Evolutionary conservation across 2,888 invertebrate species (phyloP), one percentile per base, ranked within the genome.

Genomic region (Drosophila peninsularis): DNA sequence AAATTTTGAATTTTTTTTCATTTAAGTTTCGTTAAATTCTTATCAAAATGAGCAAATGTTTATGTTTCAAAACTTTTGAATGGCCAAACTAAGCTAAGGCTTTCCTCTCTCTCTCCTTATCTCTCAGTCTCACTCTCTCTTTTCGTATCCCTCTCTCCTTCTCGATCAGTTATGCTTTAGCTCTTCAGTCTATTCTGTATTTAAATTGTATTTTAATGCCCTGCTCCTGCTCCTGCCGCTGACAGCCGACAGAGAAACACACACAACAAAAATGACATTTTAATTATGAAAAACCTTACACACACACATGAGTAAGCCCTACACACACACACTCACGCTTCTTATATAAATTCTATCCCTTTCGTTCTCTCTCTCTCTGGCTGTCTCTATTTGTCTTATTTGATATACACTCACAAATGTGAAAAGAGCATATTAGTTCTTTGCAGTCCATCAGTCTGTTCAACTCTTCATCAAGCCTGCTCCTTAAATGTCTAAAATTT

Each of bases 221-320:
- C 24, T 3, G 24, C 24, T 24, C 24, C n/a, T 36, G 34, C 36
- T 32, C 45, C 49, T 49, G 47, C 27, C 7, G 37, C 36, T 41
- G 52, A 39, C 52, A 58, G 52, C 50, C 6, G 2, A 10, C 50
- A 50, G 13, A 19, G 6, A 17, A n/a, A 6, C 27, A 45, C 45
- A 19, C 32, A 34, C 32, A 56, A 44, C 42, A 30, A 55, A 39
- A 52, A 30, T 53, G 58, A 41, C 58, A 52, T 60, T 60, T 52
- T 60, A 60, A 60, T 60, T 60, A 60, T 41, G 53, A 60, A 52
- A 52, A 41, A 41, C 14, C 30, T 45, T 24, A n/a, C n/a, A 42
- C 27, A 19, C 2, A 17, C 47, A 32, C 2, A 27, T 19, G 41
- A 11, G 5, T 2, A 30, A 34, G 9, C 4, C 17, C 10, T 10